Evolutionary conservation across 2,113 vertebrate species (phyloP), one percentile per base, ranked within the genome.

Genomic region (Falco punctatus): DNA sequence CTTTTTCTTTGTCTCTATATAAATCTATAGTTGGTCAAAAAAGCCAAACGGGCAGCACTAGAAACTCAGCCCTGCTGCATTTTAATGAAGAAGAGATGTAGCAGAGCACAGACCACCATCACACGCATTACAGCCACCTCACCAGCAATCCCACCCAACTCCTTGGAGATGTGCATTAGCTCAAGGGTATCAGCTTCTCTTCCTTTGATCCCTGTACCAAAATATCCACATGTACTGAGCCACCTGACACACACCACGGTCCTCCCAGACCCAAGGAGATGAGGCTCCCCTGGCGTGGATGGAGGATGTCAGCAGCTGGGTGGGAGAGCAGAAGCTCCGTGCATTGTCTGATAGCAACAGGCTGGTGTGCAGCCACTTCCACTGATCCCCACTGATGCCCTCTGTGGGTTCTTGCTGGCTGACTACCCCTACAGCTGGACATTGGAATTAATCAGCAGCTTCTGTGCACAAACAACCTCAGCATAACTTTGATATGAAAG

Each of bases 191-290:
- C 54, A 51, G 4, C 8, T 33, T 59, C 33, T 33, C 35, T 42
- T 54, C 79, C 9, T 14, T 51, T 5, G 59, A 44, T 46, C 52
- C 17, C 35, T 27, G 15, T 12, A 7, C 10, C n/a, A 9, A 51
- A 48, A 42, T 7, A 32, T 8, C 73, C 17, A 21, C 19, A 1
- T 2, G 26, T 23, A 26, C 44, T 23, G 27, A 65, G 66, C 81
- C 38, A 7, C 26, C 2, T 1, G 65, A 32, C 42, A 3, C 14
- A 10, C 5, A 28, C 27, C 44, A 2, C 5, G 15, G 2, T 21
- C 17, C 15, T 62, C 12, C 21, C 32, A 22, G n/a, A 15, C 18
- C 33, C 40, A 10, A 13, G 11, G 26, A 13, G 20, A 13, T 33
- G 17, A 30, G 49, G 27, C 1, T 33, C 3, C 65, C 75, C 64